phyloP scores from a whole-genome alignment of 2,797 vertebrate genomes.

The Cetoscarus ocellatus region DNA sequence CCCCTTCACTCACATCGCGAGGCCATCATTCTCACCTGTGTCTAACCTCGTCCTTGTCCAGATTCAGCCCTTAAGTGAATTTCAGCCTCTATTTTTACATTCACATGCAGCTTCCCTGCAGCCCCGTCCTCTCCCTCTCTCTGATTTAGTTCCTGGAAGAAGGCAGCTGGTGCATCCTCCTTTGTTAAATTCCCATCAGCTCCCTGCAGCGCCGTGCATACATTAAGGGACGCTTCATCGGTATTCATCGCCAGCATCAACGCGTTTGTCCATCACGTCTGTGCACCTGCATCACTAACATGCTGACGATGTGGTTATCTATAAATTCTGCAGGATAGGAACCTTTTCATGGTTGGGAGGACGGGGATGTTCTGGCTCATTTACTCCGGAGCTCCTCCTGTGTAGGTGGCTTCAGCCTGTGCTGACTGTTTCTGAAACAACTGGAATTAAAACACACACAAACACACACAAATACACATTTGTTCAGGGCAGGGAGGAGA shows the following conservation, averaged over 20 bases:
- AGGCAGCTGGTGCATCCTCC: constrained; percentile 17
- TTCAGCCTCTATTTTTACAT: background rate
- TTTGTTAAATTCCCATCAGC: constrained; percentile 35
- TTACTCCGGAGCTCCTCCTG: background rate
- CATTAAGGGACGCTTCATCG: constrained; percentile 16
- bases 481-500: background rate
- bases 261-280: background rate
- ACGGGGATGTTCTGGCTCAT: background rate
- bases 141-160: background rate
- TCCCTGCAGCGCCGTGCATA: constrained; percentile 1
- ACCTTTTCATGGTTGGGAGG: background rate
- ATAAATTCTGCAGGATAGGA: background rate
- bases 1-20: background rate
- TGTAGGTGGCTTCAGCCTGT: background rate
- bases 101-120: background rate
- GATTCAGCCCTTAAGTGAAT: constrained; percentile 10
- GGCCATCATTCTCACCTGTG: background rate
- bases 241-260: constrained; percentile 22
- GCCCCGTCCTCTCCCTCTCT: background rate
- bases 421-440: background rate
- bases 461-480: no score
- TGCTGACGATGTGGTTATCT: constrained; percentile 14
- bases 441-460: background rate
- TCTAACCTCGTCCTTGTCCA: constrained; percentile 4
- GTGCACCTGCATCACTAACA: constrained; percentile 5